Conservation (phyloP, 2,888 invertebrate species). For the Philopedon plagiatum region DNA sequence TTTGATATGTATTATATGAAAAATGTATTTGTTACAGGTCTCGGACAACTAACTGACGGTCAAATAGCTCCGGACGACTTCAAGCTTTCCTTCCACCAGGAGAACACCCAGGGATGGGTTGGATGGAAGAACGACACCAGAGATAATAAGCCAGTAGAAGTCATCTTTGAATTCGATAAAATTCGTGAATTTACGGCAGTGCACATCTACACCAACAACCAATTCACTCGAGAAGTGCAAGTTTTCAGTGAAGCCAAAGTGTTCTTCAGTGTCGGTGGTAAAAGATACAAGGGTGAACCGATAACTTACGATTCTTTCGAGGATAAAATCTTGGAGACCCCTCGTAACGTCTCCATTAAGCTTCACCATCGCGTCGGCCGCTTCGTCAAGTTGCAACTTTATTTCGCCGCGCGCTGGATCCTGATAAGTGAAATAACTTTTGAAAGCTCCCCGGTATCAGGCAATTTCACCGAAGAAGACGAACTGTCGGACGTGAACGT, state of each 20-base stretch:
- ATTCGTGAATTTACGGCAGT: conserved; percentile 89
- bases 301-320: conserved; percentile 81
- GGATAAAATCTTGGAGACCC: conserved; percentile 84
- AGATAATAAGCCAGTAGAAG: conserved; percentile 75
- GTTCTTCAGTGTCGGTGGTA: conserved; percentile 85
- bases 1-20: no score
- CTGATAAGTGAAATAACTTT: conserved; percentile 92
- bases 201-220: conserved; percentile 87
- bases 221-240: conserved; percentile 87
- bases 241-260: conserved; percentile 86
- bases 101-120: conserved; percentile 84
- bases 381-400: conserved; percentile 83
- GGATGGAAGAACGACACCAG: conserved; percentile 90
- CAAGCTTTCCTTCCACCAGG: conserved; percentile 76
- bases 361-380: conserved; percentile 86
- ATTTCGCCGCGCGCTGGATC: conserved; percentile 88
- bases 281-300: conserved; percentile 82
- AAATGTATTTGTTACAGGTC: conserved; percentile 63
- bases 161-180: conserved; percentile 87
- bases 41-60: conserved; percentile 90
- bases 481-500: conserved; percentile 52
- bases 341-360: conserved; percentile 86
- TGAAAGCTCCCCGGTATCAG: conserved; percentile 73
- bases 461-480: conserved; percentile 65
- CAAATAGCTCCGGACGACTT: conserved; percentile 83